phyloP scores from a whole-genome alignment of 2,888 invertebrate species.

The Drosophila tripunctata region DNA sequence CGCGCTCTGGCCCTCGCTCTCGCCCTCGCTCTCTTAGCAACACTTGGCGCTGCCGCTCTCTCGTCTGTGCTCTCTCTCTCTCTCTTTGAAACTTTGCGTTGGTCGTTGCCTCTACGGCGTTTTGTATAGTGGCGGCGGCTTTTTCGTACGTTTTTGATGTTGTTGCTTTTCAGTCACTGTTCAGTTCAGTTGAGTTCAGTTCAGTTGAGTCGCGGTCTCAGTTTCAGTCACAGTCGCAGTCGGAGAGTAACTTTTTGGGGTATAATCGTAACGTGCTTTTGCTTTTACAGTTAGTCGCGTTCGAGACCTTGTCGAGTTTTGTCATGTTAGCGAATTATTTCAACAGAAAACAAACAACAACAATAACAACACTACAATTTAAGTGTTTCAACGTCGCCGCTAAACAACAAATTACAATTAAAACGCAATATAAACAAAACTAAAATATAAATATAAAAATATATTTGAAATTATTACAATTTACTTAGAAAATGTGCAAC shows the following conservation, averaged over 20 bases:
- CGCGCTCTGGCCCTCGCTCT: neutral
- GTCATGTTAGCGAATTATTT: constrained; percentile 81
- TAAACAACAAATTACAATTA: constrained; percentile 14
- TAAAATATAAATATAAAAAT: constrained; percentile 12
- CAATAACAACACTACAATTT: constrained; percentile 26
- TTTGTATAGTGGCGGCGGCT: constrained; percentile 21
- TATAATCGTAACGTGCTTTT: constrained; percentile 84
- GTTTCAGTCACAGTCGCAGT: constrained; percentile 58
- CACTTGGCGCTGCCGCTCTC: neutral
- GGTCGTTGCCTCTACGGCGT: constrained; percentile 49
- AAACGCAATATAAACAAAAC: neutral
- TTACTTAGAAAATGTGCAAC: constrained; percentile 27
- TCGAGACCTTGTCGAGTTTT: constrained; percentile 85
- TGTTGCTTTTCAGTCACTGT: constrained; percentile 23
- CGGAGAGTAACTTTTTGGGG: constrained; percentile 72
- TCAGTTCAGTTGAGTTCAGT: too few relatives aligned
- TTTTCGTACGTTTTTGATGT: constrained; percentile 30
- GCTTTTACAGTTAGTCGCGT: constrained; percentile 85
- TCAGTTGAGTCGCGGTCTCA: constrained; percentile 13
- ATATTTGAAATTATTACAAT: neutral
- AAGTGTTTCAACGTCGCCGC: constrained; percentile 34
- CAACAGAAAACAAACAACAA: constrained; percentile 36
- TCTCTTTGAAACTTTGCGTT: constrained; percentile 34
- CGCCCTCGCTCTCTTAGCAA: neutral
- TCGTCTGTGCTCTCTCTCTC: neutral